These are phyloP conservation scores for Danio jaintianensis DNA, from an alignment of 2,797 vertebrate species.

Conservation along the genomic window DNA sequence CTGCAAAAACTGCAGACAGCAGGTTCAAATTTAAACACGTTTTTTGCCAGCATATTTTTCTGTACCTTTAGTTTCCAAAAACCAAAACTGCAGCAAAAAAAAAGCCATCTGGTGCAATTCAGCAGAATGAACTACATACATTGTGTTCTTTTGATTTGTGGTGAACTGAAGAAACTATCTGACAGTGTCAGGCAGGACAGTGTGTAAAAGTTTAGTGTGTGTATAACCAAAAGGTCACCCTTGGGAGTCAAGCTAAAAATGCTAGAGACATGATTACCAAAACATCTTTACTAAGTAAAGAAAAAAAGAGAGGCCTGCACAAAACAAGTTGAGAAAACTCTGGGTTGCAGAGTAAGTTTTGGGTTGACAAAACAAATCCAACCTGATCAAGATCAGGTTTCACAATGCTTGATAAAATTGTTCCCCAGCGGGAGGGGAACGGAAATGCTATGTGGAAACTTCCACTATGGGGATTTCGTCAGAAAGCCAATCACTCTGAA, in stretches of 20 bases:
- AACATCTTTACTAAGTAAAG: not conserved
- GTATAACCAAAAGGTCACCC: not conserved
- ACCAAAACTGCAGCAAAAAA: conserved; percentile 17
- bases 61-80: conserved; percentile 12
- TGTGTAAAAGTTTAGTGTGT: not conserved
- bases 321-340: not conserved
- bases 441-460: too few relatives aligned
- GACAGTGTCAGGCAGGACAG: not conserved
- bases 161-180: not conserved
- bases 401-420: too few relatives aligned
- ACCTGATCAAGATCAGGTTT: too few relatives aligned
- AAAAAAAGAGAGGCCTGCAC: not conserved
- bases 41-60: not conserved
- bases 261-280: not conserved
- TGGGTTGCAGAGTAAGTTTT: too few relatives aligned
- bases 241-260: not conserved
- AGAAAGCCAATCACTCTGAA: too few relatives aligned
- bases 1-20: conserved; percentile 18
- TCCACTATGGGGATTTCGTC: too few relatives aligned
- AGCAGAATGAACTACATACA: not conserved
- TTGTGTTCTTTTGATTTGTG: conserved; percentile 10
- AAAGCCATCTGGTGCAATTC: conserved; percentile 30
- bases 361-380: too few relatives aligned
- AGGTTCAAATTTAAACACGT: conserved; percentile 17
- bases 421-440: too few relatives aligned